Conservation (phyloP, 2,113 vertebrate species). For the Leucosticte australis region DNA sequence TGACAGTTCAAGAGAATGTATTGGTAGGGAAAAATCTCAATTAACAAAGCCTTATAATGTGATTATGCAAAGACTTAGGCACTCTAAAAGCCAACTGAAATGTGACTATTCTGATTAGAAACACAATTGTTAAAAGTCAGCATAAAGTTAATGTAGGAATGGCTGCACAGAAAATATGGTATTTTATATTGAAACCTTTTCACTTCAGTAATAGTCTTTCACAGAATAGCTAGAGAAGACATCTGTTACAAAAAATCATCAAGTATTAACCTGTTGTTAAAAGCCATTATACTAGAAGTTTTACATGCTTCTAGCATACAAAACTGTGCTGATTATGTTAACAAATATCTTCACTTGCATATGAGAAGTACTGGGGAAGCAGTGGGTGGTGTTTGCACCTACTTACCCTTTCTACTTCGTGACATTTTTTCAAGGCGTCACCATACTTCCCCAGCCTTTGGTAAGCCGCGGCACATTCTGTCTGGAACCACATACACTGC, state of each 20-base stretch:
- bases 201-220: not conserved
- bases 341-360: not conserved
- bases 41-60: not conserved
- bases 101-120: not conserved
- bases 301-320: not conserved
- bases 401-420: slow-evolving; percentile 80
- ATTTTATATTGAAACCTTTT: not conserved
- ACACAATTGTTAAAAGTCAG: not conserved
- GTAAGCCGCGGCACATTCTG: slow-evolving; percentile 76
- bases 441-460: slow-evolving; percentile 74
- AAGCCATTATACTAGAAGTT: not conserved
- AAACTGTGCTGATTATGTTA: not conserved
- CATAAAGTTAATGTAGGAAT: not conserved
- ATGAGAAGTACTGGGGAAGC: not conserved
- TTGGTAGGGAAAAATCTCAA: not conserved
- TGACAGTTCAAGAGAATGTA: not conserved
- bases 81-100: not conserved
- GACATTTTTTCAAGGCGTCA: slow-evolving; percentile 80
- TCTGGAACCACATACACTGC: slow-evolving; percentile 85
- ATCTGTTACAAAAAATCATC: not conserved
- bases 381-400: not conserved
- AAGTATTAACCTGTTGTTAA: not conserved
- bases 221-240: not conserved
- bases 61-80: not conserved
- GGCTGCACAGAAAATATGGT: not conserved